These are phyloP conservation scores for Enteromius fasciolatus DNA, from an alignment of 2,797 vertebrate species.

Conservation along the genomic window DNA sequence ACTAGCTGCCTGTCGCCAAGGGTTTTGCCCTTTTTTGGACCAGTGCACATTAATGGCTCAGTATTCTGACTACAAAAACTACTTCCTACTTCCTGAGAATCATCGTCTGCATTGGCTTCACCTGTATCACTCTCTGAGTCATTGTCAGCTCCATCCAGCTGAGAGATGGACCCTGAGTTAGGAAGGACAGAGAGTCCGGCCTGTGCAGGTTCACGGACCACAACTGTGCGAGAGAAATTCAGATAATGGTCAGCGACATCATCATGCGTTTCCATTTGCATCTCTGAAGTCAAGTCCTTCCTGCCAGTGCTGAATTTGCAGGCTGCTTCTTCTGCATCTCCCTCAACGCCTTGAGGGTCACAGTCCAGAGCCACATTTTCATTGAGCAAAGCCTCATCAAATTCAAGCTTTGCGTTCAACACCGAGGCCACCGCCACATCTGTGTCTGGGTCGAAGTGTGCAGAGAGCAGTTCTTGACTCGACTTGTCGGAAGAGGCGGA, in stretches of 20 bases:
- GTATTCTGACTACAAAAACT: constrained; percentile 41
- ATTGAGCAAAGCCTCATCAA: constrained; percentile 83
- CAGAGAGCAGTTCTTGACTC: constrained; percentile 76
- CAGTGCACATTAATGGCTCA: constrained; percentile 38
- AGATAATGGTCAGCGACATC: constrained; percentile 78
- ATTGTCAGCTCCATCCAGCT: constrained; percentile 88
- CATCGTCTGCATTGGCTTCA: constrained; percentile 64
- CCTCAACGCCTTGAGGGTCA: constrained; percentile 60
- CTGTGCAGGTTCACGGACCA: constrained; percentile 69
- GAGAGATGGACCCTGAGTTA: constrained; percentile 77
- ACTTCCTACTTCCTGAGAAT: constrained; percentile 48
- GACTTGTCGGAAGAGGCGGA: constrained; percentile 70
- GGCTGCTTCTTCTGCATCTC: constrained; percentile 57
- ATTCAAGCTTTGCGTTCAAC: constrained; percentile 83
- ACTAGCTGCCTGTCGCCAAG: constrained; percentile 28
- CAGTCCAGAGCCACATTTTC: constrained; percentile 78
- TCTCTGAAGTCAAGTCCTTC: constrained; percentile 41
- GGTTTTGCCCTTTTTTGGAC: constrained; percentile 1
- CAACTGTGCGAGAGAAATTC: constrained; percentile 82
- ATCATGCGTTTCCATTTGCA: constrained; percentile 58
- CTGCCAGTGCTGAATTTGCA: constrained; percentile 23
- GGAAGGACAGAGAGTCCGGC: constrained; percentile 56
- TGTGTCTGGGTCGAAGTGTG: constrained; percentile 74
- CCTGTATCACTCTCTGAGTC: constrained; percentile 84
- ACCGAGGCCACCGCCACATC: constrained; percentile 84